phyloP scores from a whole-genome alignment of 2,888 invertebrate species.

The Meiosimyza platycephala region DNA sequence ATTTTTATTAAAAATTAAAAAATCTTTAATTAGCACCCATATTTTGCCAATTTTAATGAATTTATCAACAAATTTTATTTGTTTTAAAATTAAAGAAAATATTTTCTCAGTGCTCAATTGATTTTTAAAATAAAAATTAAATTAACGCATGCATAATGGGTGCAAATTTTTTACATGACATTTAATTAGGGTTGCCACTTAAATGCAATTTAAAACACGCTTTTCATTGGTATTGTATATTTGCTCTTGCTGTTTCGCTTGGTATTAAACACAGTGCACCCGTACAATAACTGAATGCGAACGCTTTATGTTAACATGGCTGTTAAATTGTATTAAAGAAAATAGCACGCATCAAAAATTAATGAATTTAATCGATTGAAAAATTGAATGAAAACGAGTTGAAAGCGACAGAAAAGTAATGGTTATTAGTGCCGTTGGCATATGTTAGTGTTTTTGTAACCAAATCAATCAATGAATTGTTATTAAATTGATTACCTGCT shows the following conservation, averaged over 20 bases:
- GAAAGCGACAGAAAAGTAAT: background rate
- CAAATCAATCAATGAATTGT: too few relatives aligned
- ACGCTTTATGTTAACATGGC: background rate
- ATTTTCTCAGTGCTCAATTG: background rate
- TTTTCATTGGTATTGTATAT: background rate
- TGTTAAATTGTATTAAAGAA: background rate
- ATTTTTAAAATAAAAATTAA: too few relatives aligned
- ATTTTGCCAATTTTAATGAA: too few relatives aligned
- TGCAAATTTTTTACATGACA: background rate
- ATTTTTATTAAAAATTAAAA: too few relatives aligned
- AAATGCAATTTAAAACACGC: conserved; percentile 17
- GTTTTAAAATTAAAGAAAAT: too few relatives aligned
- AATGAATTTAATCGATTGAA: background rate
- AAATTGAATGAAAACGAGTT: background rate
- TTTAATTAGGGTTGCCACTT: conserved; percentile 17
- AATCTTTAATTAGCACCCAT: too few relatives aligned
- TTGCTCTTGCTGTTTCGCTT: background rate
- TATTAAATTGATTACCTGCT: background rate
- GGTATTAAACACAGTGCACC: background rate
- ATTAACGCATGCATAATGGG: too few relatives aligned
- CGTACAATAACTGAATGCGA: background rate
- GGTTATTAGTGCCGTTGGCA: too few relatives aligned
- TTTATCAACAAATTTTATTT: too few relatives aligned
- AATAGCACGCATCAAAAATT: background rate
- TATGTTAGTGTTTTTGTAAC: too few relatives aligned